Base-by-base conservation (phyloP, 2,113 vertebrate genomes). In the Columba livia region DNA sequence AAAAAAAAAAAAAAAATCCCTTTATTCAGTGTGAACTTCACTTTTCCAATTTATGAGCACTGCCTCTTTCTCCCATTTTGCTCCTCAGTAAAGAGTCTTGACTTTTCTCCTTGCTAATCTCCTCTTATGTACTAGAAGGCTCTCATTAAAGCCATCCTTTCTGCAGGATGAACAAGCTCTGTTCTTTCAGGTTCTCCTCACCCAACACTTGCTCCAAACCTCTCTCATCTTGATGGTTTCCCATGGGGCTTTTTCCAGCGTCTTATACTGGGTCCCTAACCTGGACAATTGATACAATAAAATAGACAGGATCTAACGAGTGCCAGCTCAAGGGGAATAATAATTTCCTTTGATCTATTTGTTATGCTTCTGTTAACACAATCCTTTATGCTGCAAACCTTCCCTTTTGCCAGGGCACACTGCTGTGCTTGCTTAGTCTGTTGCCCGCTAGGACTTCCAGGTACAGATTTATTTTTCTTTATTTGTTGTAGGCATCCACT, bases 291-390 rank as follows among this genome's bases (percentile, higher is more conserved):
- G 44, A 38, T 29, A 36, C 20, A 26, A 16, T 47, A 58, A 42
- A 47, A n/a, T 3, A 64, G 36, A 67, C 19, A 54, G 12, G 8
- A 54, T 42, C n/a, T 71, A 60, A 54, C 0, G 0, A 28, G 15
- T 53, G 44, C 6, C 47, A 50, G 9, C 5, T 53, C 73, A 87
- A 74, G 32, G 7, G 14, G 19, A 56, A 56, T 34, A 51, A 61
- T 44, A 0, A 38, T 78, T 66, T 56, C 31, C 31, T 34, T 72
- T 13, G 5, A 50, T 44, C 60, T 40, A 38, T 32, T 12, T 77
- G n/a, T 20, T 44, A 5, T 20, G 26, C 10, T 57, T 56, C 34
- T 36, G 34, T 79, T 69, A 62, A 50, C 34, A 56, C 19, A 75
- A 15, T 3, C 16, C 23, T 47, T 4, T 28, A 17, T 24, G 36